A percentile compares a stretch with the other conserved stretches of the same genome.
Evolutionary conservation across 2,113 vertebrate genomes (phyloP).

Genomic region (Calyptommatus sinebrachiatus): DNA sequence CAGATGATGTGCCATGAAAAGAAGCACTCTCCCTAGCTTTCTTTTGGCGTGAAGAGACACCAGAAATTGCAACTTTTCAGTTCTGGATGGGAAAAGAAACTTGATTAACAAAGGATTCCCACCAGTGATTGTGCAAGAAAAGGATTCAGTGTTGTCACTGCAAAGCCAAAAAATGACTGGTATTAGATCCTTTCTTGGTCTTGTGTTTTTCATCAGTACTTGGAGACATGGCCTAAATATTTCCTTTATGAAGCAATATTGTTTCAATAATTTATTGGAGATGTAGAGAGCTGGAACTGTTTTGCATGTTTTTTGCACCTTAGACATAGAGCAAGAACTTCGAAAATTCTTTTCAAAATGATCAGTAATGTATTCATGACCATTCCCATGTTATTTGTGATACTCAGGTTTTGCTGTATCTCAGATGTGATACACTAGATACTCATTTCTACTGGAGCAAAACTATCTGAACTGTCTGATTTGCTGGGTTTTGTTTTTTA

Average conservation of each 20-base stretch:
- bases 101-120: too few species aligned
- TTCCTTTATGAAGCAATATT: not conserved
- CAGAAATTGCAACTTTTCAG: too few species aligned
- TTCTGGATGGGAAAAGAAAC: too few species aligned
- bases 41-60: too few species aligned
- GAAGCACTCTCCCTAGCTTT: too few species aligned
- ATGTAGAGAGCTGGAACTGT: not conserved
- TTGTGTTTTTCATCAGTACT: too few species aligned
- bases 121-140: too few species aligned
- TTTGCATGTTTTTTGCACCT: not conserved
- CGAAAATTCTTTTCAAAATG: not conserved
- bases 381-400: not conserved
- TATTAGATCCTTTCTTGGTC: too few species aligned
- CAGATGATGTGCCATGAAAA: too few species aligned
- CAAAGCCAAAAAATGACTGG: too few species aligned
- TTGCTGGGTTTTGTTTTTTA: not conserved
- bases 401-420: not conserved
- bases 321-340: not conserved
- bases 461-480: constrained; percentile 16
- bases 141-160: too few species aligned
- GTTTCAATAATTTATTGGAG: not conserved
- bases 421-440: not conserved
- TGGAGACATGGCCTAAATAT: too few species aligned
- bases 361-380: not conserved
- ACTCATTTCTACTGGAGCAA: constrained; percentile 9